Conservation (phyloP, 2,888 invertebrate genomes). For the Seira ritae region DNA sequence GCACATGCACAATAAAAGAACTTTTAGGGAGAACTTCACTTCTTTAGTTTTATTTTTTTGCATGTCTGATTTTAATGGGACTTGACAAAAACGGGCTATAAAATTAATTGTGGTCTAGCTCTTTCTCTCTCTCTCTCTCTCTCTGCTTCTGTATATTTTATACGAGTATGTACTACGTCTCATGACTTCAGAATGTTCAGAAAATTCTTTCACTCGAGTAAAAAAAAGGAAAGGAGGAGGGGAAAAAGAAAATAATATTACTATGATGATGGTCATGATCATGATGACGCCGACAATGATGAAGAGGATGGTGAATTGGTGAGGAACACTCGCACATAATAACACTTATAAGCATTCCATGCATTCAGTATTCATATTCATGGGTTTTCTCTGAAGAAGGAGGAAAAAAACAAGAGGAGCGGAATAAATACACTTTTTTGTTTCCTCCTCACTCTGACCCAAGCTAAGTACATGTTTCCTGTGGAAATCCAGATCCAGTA, state of each 20-base stretch:
- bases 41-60: too few species aligned
- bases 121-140: too few species aligned
- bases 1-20: too few species aligned
- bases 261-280: too few species aligned
- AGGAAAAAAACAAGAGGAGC: neutral
- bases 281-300: neutral
- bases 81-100: slow-evolving; percentile 73
- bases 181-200: too few species aligned
- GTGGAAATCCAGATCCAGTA: too few species aligned
- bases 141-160: too few species aligned
- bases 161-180: too few species aligned
- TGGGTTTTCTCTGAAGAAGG: slow-evolving; percentile 17
- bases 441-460: too few species aligned
- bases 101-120: slow-evolving; percentile 73
- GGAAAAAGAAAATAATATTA: neutral
- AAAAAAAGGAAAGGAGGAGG: neutral
- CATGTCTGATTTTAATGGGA: slow-evolving; percentile 73
- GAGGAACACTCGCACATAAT: slow-evolving; percentile 36
- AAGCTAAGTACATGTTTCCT: too few species aligned
- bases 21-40: too few species aligned
- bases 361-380: slow-evolving; percentile 57
- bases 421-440: too few species aligned
- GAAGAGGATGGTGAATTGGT: slow-evolving; percentile 23
- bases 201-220: slow-evolving; percentile 32
- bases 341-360: slow-evolving; percentile 46